These are phyloP conservation scores for Hafferia zeledoni DNA, from an alignment of 2,797 vertebrate genomes.

Conservation along the genomic window DNA sequence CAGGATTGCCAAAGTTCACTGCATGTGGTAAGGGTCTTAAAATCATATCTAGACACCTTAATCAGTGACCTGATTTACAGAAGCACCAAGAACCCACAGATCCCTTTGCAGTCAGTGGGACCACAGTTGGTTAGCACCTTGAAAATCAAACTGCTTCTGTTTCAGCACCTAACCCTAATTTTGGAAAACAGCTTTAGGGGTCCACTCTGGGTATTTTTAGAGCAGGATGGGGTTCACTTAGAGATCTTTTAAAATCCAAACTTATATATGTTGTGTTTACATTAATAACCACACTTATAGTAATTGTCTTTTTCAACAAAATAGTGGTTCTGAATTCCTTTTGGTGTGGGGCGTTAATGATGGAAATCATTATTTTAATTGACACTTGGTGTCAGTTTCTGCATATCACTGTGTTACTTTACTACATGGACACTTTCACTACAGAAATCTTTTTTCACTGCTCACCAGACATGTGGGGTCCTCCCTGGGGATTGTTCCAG, in stretches of 20 bases:
- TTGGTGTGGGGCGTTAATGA: background rate
- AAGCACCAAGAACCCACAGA: background rate
- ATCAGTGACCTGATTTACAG: background rate
- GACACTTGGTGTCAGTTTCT: background rate
- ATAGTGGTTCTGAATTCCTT: background rate
- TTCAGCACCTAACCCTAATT: background rate
- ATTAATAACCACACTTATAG: background rate
- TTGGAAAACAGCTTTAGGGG: background rate
- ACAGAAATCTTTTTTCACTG: background rate
- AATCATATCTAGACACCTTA: background rate
- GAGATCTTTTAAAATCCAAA: background rate
- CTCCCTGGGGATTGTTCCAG: background rate
- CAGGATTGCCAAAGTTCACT: background rate
- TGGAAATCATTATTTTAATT: background rate
- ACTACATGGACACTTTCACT: background rate
- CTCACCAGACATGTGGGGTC: background rate
- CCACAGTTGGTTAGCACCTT: background rate
- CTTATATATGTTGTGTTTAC: background rate
- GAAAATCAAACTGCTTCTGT: background rate
- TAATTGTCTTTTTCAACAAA: background rate
- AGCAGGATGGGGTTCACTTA: background rate
- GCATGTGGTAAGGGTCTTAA: background rate
- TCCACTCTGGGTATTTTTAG: background rate
- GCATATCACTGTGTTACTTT: background rate
- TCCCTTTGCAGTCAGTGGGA: background rate